A percentile compares a stretch with the other conserved stretches of the same genome.
Conservation (phyloP, 2,797 vertebrate genomes). For the Coendou prehensilis region DNA sequence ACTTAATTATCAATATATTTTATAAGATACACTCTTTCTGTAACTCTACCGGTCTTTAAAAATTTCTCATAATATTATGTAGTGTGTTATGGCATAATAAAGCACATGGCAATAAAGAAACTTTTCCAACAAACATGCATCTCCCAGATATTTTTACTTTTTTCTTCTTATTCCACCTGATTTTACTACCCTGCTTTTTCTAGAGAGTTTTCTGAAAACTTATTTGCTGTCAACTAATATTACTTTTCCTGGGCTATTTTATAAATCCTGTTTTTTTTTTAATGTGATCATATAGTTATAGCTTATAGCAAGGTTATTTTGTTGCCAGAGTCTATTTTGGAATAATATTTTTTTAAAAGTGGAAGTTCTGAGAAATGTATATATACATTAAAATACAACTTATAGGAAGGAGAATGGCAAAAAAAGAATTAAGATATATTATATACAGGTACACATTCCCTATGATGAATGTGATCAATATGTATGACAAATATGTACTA, state of each 20-base stretch:
- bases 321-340: constrained; percentile 21
- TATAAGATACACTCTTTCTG: background rate
- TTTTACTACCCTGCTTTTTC: constrained; percentile 27
- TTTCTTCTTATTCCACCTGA: constrained; percentile 30
- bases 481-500: too few species aligned
- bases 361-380: constrained; percentile 33
- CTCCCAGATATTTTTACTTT: constrained; percentile 47
- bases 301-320: constrained; percentile 10
- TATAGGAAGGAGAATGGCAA: too few species aligned
- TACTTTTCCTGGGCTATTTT: background rate
- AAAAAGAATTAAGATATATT: too few species aligned
- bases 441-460: too few species aligned
- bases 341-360: constrained; percentile 21
- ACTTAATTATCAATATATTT: too few species aligned
- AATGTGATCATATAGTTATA: background rate
- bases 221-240: background rate
- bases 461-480: too few species aligned
- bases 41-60: constrained; percentile 57
- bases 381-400: too few species aligned
- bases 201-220: constrained; percentile 21
- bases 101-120: background rate
- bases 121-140: background rate
- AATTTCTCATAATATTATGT: background rate
- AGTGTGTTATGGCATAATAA: background rate
- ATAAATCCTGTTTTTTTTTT: background rate